Base-by-base conservation (phyloP, 2,797 vertebrate genomes). In the Diglossa cyanea region DNA sequence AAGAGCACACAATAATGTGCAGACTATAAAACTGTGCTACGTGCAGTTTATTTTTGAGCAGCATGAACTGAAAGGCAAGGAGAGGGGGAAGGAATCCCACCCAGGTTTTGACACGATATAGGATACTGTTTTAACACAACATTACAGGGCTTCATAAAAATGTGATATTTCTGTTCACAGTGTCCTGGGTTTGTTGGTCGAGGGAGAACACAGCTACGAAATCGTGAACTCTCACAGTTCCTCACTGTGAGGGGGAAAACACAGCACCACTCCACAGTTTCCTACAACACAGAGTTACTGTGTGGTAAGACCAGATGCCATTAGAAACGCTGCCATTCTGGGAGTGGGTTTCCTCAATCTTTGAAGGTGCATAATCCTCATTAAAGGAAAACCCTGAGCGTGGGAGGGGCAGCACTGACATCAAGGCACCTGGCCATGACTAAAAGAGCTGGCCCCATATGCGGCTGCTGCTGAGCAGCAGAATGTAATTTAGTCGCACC, bases 401-500 rank as follows among this genome's bases (percentile, higher is more conserved):
- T 97, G 92, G 97, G 98, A 98, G 97, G 97, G 97, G 97, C 96
- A 79, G 96, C 2, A 2, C 96, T 97, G 97, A 97, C 97, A 98
- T 98, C 97, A 97, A 98, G 98, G 97, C 97, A 98, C 98, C 97
- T 98, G 97, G 97, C 95, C 90, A 97, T 84, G 96, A 97, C 98
- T 97, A 95, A 97, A 98, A 97, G 97, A 97, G 62, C 96, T 93
- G 97, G 97, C 96, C 98, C 97, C 97, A 97, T 97, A 96, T 97
- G 97, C 4, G 97, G 97, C 98, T 98, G 98, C 96, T 95, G 97
- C 98, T 98, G 98, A 98, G 97, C 98, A 98, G 97, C 98, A 98
- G 97, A 98, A 98, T 98, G 97, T 98, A 98, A 98, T 98, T 98
- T 98, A 98, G 98, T 97, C 81, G 88, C 97, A 97, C 97, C 98